Conservation (phyloP, 2,113 vertebrate genomes). For the Cricetomys ansorgei region DNA sequence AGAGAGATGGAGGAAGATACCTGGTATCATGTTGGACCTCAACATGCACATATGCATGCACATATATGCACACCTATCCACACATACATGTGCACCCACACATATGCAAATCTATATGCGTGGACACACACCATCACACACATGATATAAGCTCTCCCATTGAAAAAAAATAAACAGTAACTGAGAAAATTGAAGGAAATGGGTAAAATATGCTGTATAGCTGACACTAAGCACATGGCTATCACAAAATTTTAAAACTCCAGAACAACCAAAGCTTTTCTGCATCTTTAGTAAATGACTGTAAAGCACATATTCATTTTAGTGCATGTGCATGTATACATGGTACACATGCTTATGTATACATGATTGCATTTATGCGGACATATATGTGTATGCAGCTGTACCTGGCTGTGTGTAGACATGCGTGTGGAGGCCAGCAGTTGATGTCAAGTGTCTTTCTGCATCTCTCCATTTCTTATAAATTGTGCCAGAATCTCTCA, state of each 20-base stretch:
- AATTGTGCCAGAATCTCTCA: neutral
- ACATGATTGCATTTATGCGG: neutral
- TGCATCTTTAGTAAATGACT: neutral
- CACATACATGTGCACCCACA: neutral
- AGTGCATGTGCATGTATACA: neutral
- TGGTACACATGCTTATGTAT: neutral
- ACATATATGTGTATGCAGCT: neutral
- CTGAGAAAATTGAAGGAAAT: neutral
- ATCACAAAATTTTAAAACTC: neutral
- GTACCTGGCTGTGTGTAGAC: neutral
- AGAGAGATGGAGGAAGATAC: neutral
- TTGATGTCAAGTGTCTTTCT: neutral
- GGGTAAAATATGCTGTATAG: neutral
- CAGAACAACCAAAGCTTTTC: neutral
- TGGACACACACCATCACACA: neutral
- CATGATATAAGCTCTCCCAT: neutral
- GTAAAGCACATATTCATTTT: neutral
- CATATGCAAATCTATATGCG: no score
- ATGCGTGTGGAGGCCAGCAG: neutral
- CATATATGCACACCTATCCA: neutral
- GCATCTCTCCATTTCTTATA: neutral
- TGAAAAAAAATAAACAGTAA: neutral
- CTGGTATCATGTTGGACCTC: neutral
- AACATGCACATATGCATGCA: neutral
- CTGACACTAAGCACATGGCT: neutral